Evolutionary conservation across 2,888 invertebrate species (phyloP).

Genomic region (Eupithecia abbreviata): DNA sequence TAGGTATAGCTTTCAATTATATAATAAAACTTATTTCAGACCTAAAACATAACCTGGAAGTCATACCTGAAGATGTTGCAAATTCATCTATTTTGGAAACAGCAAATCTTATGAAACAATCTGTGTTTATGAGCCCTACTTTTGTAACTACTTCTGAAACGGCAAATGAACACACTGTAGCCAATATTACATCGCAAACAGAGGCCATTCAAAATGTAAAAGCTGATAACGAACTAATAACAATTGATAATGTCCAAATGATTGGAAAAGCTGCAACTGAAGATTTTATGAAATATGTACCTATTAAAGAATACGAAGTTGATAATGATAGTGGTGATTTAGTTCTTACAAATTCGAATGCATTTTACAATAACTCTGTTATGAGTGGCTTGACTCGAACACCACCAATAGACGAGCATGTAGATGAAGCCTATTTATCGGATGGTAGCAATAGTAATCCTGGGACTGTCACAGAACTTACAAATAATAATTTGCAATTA

Average conservation of each 20-base stretch:
- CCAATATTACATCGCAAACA: conserved; percentile 12
- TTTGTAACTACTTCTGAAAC: conserved; percentile 56
- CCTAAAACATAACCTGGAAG: background rate
- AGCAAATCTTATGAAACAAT: conserved; percentile 71
- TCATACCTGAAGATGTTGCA: conserved; percentile 24
- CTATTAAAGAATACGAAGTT: conserved; percentile 35
- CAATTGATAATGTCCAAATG: conserved; percentile 6
- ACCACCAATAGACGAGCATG: conserved; percentile 28
- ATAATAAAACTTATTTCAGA: background rate
- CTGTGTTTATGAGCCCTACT: conserved; percentile 74
- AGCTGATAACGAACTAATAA: background rate
- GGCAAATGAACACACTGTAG: conserved; percentile 48
- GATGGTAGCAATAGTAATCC: conserved; percentile 35
- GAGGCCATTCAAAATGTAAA: conserved; percentile 2
- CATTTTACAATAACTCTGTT: conserved; percentile 12
- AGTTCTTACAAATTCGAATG: conserved; percentile 26
- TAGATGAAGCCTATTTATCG: conserved; percentile 38
- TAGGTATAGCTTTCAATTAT: too few species aligned
- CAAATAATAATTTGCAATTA: conserved; percentile 22
- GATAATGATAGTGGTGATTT: conserved; percentile 31
- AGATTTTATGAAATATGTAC: conserved; percentile 17
- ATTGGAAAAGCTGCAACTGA: conserved; percentile 11
- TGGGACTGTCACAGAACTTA: conserved; percentile 20
- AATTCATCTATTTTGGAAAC: conserved; percentile 71
- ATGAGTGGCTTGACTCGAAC: conserved; percentile 25